Conservation (phyloP, 1,140 invertebrate genomes). For the Paralvinella palmiformis region DNA sequence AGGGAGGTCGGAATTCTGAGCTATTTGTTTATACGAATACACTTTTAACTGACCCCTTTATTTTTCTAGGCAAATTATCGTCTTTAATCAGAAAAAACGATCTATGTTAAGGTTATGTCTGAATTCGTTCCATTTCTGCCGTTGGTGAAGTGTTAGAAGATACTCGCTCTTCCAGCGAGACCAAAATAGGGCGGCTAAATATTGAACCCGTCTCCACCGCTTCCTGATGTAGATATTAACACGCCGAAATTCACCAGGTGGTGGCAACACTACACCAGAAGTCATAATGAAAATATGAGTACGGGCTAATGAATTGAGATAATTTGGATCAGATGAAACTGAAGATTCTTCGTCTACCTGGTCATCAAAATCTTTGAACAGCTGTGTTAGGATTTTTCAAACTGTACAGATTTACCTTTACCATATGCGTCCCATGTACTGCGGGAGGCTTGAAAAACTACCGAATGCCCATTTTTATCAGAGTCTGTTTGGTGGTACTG, state of each 20-base stretch:
- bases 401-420: conserved; percentile 15
- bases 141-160: neutral
- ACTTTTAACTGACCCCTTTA: too few relatives aligned
- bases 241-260: conserved; percentile 12
- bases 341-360: conserved; percentile 10
- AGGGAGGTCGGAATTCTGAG: too few relatives aligned
- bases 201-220: neutral
- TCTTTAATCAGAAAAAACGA: neutral
- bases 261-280: conserved; percentile 4
- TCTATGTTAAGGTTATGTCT: neutral
- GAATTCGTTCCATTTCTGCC: neutral
- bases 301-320: neutral
- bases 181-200: neutral
- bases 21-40: too few relatives aligned
- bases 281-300: conserved; percentile 10
- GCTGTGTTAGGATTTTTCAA: neutral
- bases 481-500: neutral
- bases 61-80: too few relatives aligned
- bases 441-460: conserved; percentile 12
- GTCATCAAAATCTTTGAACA: conserved; percentile 1
- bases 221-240: conserved; percentile 13
- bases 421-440: conserved; percentile 21
- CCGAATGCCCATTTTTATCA: neutral
- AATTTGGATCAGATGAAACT: neutral
- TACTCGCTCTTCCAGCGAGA: neutral